Percentiles rank a stretch among this genome's conserved stretches.
Conservation (phyloP, 1,140 invertebrate species). For the Drosophila sucinea region DNA sequence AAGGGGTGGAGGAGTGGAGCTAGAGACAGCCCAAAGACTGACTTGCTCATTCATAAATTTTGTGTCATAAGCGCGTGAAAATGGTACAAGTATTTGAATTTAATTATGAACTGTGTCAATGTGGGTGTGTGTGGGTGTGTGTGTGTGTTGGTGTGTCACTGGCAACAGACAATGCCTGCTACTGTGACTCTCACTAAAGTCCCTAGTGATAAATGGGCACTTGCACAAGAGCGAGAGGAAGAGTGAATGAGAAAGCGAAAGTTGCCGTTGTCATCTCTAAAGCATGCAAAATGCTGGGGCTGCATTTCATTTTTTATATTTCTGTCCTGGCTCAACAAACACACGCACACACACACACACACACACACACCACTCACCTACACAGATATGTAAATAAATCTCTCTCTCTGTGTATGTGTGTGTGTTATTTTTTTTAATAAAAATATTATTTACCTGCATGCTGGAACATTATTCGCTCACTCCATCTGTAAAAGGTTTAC, state of each 20-base stretch:
- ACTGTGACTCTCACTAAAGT: constrained; percentile 52
- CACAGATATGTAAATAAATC: constrained; percentile 4
- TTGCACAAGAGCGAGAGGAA: constrained; percentile 28
- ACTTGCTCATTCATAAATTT: constrained; percentile 73
- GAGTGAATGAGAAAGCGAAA: constrained; percentile 40
- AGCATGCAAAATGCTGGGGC: constrained; percentile 61
- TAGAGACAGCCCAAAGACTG: background rate
- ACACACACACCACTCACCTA: constrained; percentile 5
- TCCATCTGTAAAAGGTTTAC: background rate
- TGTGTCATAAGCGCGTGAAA: constrained; percentile 75
- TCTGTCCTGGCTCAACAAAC: constrained; percentile 8
- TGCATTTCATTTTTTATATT: constrained; percentile 65
- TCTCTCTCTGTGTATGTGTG: constrained; percentile 1
- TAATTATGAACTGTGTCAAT: constrained; percentile 70
- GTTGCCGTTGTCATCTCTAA: constrained; percentile 40
- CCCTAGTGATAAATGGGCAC: constrained; percentile 65
- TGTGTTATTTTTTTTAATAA: constrained; percentile 39
- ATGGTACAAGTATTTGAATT: constrained; percentile 79
- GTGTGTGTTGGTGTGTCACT: constrained; percentile 39
- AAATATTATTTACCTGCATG: constrained; percentile 63
- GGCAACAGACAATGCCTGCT: constrained; percentile 59
- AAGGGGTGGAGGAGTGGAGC: background rate
- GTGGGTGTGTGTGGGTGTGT: constrained; percentile 40
- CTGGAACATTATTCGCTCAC: constrained; percentile 1
- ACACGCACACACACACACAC: background rate